These are phyloP conservation scores for Stegodyphus mimosarum DNA, from an alignment of 1,140 invertebrate species.

Conservation along the genomic window DNA sequence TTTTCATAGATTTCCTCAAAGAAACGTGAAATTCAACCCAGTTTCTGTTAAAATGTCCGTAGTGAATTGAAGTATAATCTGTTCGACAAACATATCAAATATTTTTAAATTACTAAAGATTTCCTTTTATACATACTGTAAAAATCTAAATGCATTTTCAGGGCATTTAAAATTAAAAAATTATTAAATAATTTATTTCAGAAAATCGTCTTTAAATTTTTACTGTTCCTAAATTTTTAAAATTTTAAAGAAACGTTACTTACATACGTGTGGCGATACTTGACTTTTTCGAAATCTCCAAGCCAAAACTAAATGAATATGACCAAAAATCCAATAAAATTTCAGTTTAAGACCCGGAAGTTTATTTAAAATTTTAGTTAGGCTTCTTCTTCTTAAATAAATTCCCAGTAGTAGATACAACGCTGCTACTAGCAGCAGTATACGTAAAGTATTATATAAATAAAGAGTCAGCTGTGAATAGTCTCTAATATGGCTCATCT, in stretches of 20 bases:
- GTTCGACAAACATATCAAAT: not conserved
- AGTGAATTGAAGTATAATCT: not conserved
- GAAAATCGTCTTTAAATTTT: not conserved
- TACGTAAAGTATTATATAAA: too few relatives aligned
- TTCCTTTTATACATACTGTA: not conserved
- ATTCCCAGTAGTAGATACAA: too few relatives aligned
- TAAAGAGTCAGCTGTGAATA: too few relatives aligned
- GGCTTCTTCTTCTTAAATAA: too few relatives aligned
- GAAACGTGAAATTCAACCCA: too few relatives aligned
- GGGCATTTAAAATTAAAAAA: not conserved
- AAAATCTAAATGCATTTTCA: not conserved
- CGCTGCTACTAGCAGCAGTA: too few relatives aligned
- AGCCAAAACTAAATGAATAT: not conserved
- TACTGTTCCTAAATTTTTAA: not conserved
- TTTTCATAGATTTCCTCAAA: too few relatives aligned
- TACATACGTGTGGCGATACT: not conserved
- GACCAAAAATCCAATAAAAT: not conserved
- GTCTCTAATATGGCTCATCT: too few relatives aligned
- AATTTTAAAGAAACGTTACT: not conserved
- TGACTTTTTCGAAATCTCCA: not conserved
- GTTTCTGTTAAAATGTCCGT: too few relatives aligned
- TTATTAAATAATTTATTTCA: not conserved
- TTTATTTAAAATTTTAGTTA: not conserved
- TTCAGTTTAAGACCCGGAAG: not conserved
- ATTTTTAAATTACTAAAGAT: not conserved